These are phyloP conservation scores for Drosophila glabriapex DNA, from an alignment of 2,888 invertebrate species.

Conservation along the genomic window DNA sequence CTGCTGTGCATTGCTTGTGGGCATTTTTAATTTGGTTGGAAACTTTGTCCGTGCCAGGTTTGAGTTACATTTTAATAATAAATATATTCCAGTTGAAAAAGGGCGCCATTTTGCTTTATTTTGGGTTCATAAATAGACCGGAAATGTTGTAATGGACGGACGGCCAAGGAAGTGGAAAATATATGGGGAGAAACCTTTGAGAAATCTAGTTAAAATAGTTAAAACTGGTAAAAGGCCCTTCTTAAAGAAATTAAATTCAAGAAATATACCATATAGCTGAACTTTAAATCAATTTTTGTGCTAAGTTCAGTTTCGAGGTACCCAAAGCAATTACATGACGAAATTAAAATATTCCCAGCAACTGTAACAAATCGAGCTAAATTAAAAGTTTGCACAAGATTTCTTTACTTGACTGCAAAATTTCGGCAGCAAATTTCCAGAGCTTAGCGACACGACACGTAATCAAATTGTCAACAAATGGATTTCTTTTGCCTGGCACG, in stretches of 20 bases:
- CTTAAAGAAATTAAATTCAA: constrained; percentile 21
- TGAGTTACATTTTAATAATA: constrained; percentile 75
- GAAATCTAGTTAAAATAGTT: constrained; percentile 19
- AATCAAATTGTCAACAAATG: constrained; percentile 79
- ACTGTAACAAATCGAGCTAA: constrained; percentile 27
- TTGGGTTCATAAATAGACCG: constrained; percentile 57
- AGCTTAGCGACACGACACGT: constrained; percentile 56
- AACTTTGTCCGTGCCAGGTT: constrained; percentile 59
- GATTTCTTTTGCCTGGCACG: constrained; percentile 61
- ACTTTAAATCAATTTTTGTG: constrained; percentile 4
- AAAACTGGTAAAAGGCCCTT: constrained; percentile 1
- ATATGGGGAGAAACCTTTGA: constrained; percentile 17
- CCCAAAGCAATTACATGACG: constrained; percentile 13
- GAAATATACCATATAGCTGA: neutral
- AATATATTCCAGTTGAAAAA: constrained; percentile 47
- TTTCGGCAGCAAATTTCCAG: constrained; percentile 18
- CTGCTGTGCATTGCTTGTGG: constrained; percentile 53
- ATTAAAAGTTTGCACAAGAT: constrained; percentile 38
- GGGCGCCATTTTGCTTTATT: constrained; percentile 38
- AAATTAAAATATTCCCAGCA: constrained; percentile 1
- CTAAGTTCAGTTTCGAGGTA: neutral
- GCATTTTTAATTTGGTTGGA: constrained; percentile 68
- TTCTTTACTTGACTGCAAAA: constrained; percentile 13
- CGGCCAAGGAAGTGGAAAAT: constrained; percentile 42
- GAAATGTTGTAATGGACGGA: constrained; percentile 63